A percentile compares a stretch with the other conserved stretches of the same genome.
Conservation (phyloP, 2,888 invertebrate genomes). For the Hymenopus coronatus region DNA sequence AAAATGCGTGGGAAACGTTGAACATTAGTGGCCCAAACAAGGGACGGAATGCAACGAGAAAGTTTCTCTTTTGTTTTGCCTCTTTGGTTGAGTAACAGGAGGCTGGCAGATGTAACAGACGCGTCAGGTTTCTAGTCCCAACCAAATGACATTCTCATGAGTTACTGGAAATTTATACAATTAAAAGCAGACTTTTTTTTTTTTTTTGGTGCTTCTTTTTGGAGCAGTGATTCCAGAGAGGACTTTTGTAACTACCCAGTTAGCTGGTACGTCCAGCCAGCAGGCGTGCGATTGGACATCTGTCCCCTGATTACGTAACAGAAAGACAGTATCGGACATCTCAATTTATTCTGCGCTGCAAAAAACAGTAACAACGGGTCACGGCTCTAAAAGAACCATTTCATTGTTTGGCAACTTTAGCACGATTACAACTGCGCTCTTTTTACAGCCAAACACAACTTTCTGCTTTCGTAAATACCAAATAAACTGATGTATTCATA, state of each 20-base stretch:
- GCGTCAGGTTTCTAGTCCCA: not conserved
- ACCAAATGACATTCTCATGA: not conserved
- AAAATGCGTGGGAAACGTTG: too few relatives aligned
- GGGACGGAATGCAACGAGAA: too few relatives aligned
- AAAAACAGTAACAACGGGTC: not conserved
- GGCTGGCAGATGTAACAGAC: not conserved
- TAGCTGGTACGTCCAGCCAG: not conserved
- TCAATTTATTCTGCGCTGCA: not conserved
- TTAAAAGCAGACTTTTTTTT: not conserved
- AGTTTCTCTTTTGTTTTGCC: not conserved
- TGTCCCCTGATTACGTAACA: not conserved
- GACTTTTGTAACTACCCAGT: not conserved
- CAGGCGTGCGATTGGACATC: not conserved
- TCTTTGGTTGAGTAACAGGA: not conserved
- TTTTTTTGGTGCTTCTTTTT: not conserved
- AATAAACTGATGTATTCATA: too few relatives aligned
- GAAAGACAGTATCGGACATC: not conserved
- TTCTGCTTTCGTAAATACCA: too few relatives aligned
- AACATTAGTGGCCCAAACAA: not conserved
- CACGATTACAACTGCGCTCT: too few relatives aligned
- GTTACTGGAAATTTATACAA: not conserved
- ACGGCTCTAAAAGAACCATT: not conserved
- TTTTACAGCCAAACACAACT: too few relatives aligned
- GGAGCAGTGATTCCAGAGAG: not conserved
- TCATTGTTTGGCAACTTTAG: too few relatives aligned